phyloP scores from a whole-genome alignment of 2,888 invertebrate genomes.

The Rotaria socialis region DNA sequence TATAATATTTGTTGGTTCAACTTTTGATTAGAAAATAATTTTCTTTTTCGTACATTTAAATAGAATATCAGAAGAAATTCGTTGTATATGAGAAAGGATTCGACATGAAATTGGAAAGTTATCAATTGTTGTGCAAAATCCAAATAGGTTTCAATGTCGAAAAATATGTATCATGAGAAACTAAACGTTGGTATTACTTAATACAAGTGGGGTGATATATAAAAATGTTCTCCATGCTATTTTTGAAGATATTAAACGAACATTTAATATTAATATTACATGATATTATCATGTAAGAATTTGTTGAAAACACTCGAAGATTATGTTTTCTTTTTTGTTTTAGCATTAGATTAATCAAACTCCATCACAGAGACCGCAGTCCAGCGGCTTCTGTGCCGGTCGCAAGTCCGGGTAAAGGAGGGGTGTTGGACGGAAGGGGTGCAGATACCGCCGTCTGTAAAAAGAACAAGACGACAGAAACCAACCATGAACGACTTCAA shows the following conservation, averaged over 20 bases:
- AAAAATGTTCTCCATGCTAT: conserved; percentile 74
- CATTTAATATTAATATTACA: conserved; percentile 80
- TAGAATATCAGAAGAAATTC: conserved; percentile 53
- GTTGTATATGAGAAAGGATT: conserved; percentile 50
- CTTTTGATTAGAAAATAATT: too few relatives aligned
- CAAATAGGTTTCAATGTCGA: neutral
- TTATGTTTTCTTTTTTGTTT: neutral
- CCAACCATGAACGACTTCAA: too few relatives aligned
- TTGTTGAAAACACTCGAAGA: neutral
- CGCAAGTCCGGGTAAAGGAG: too few relatives aligned
- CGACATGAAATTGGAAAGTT: conserved; percentile 13
- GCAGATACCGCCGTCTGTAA: too few relatives aligned
- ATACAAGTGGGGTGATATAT: conserved; percentile 77
- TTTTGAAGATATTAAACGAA: conserved; percentile 76
- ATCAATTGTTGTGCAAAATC: conserved; percentile 2
- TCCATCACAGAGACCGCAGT: too few relatives aligned
- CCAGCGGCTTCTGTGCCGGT: too few relatives aligned
- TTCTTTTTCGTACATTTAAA: neutral
- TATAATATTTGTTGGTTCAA: neutral
- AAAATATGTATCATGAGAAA: neutral
- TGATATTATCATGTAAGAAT: conserved; percentile 80
- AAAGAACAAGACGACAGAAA: too few relatives aligned
- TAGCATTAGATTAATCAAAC: conserved; percentile 71
- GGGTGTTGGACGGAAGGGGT: too few relatives aligned
- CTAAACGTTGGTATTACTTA: neutral